A percentile compares a stretch with the other conserved stretches of the same genome.
phyloP scores from a whole-genome alignment of 2,113 vertebrate genomes.

The Corythornis vintsioides region DNA sequence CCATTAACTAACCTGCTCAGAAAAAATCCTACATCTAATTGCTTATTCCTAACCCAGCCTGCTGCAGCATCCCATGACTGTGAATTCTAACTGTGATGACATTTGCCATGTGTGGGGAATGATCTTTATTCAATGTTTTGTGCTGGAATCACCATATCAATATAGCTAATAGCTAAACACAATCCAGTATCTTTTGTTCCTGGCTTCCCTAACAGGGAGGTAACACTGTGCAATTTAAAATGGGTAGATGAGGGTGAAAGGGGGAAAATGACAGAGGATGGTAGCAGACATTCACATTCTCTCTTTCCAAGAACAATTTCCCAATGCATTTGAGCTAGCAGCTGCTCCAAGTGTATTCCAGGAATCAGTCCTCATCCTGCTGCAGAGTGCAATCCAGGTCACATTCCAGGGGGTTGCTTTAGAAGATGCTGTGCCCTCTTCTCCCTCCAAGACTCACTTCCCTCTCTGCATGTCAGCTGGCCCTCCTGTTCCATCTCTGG shows the following conservation, averaged over 20 bases:
- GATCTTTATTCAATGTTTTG: background rate
- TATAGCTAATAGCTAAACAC: background rate
- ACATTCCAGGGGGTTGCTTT: background rate
- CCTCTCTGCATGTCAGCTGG: background rate
- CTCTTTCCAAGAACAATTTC: background rate
- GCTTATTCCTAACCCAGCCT: background rate
- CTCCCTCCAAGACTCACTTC: background rate
- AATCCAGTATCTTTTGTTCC: background rate
- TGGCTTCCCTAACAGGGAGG: background rate
- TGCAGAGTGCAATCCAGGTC: background rate
- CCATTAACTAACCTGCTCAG: background rate
- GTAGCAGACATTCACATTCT: background rate
- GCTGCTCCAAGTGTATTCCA: background rate
- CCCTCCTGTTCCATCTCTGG: background rate
- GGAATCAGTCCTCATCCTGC: background rate
- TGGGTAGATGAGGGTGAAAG: background rate
- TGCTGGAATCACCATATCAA: constrained; percentile 34
- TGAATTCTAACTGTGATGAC: background rate
- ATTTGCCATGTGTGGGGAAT: background rate
- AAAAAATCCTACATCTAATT: background rate
- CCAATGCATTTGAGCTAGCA: background rate
- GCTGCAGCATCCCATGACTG: background rate
- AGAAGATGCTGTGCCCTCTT: background rate
- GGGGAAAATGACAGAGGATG: background rate
- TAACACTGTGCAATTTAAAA: background rate